A percentile compares a stretch with the other conserved stretches of the same genome.
Evolutionary conservation across 1,140 invertebrate species (phyloP).

Genomic region (Drosophila asahinai): DNA sequence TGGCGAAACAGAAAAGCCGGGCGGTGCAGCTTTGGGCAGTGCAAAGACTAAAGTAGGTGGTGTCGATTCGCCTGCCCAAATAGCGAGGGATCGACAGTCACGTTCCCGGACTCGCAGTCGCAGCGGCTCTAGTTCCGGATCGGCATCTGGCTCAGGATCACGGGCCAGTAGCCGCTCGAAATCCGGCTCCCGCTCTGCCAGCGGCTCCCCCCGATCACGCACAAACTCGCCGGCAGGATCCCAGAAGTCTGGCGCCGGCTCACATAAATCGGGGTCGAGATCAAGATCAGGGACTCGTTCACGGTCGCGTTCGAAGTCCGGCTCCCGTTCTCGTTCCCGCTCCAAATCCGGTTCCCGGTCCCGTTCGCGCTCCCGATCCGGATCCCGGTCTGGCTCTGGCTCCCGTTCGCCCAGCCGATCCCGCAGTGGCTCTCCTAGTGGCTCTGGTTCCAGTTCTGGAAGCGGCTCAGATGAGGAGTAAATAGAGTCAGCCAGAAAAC

Average conservation of each 20-base stretch:
- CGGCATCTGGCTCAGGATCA: conserved; percentile 84
- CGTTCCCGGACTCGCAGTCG: conserved; percentile 75
- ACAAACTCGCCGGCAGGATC: conserved; percentile 60
- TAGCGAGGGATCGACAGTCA: conserved; percentile 77
- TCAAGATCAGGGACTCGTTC: conserved; percentile 57
- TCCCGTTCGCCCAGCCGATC: conserved; percentile 83
- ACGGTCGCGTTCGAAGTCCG: conserved; percentile 50
- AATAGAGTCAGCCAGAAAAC: conserved; percentile 12
- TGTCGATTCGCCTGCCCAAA: conserved; percentile 82
- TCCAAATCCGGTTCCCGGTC: conserved; percentile 65
- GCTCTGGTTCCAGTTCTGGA: conserved; percentile 73
- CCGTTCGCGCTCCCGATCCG: conserved; percentile 57
- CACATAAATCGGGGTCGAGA: conserved; percentile 69
- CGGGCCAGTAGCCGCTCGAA: conserved; percentile 67
- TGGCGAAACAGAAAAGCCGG: conserved; percentile 77
- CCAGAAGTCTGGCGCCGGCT: conserved; percentile 80
- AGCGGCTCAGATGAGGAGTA: conserved; percentile 73
- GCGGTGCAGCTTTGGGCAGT: conserved; percentile 43
- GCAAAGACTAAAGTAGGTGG: conserved; percentile 75
- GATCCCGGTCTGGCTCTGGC: conserved; percentile 60
- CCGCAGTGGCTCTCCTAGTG: conserved; percentile 68
- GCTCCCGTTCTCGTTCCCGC: conserved; percentile 66
- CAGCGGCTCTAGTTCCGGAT: conserved; percentile 70
- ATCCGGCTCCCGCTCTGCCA: conserved; percentile 82
- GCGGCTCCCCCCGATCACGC: conserved; percentile 75